Base-by-base conservation (phyloP, 2,113 vertebrate species). In the Siphamia tubifer region DNA sequence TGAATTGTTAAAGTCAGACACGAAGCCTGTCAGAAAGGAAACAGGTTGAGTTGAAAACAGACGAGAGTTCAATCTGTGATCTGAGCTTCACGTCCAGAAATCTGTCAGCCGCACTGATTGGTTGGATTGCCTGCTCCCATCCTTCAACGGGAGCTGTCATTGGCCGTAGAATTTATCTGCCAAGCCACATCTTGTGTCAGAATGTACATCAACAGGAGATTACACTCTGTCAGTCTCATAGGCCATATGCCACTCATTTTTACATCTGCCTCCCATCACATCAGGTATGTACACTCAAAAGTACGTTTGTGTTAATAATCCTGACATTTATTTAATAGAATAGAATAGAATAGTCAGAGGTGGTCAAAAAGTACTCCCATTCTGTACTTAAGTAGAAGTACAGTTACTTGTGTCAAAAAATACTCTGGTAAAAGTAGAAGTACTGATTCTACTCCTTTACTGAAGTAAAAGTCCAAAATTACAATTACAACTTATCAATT, bases 61-160 rank as follows among this genome's bases (percentile, higher is more conserved):
- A 45, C n/a, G 35, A 11, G 34, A 53, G 34, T 51, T 77, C 36
- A 70, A 72, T 65, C 39, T 78, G 23, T 62, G 67, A 65, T 79
- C 36, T 44, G 68, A 65, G 74, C 68, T 74, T 35, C 36, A 45
- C 49, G 77, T 83, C 79, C 66, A 82, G 74, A 72, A 73, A 70
- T 79, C 67, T 77, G 78, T 88, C 89, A 87, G 36, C 19, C 60
- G 8, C 80, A 86, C 79, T 78, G 85, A 89, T 83, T 70, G 60
- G 80, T 83, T 84, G 74, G 77, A 69, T 78, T 32, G 62, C 66
- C 60, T 71, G 54, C 17, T 10, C 48, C 48, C 68, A 82, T 87
- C 69, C 34, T 66, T 87, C 82, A 89, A 15, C 56, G 11, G 69
- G 35, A 74, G 57, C 79, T 84, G 85, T 87, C 87, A 61, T 4